phyloP scores from a whole-genome alignment of 2,888 invertebrate species.

The Malthinus flaveolus region DNA sequence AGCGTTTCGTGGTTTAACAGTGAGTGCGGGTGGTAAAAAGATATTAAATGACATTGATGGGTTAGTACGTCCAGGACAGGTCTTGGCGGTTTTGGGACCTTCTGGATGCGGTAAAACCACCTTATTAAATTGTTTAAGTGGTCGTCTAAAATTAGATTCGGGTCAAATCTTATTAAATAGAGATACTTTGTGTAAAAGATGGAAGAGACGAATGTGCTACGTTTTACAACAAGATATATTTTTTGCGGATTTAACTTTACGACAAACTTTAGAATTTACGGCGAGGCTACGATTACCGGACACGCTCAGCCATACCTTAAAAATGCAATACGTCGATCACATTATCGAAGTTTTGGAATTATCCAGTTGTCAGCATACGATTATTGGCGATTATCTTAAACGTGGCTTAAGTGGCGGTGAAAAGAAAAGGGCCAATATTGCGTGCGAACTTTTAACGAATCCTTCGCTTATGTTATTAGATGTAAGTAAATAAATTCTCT shows the following conservation, averaged over 20 bases:
- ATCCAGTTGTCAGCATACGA: conserved; percentile 74
- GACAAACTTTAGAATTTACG: conserved; percentile 72
- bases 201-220: conserved; percentile 77
- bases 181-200: conserved; percentile 51
- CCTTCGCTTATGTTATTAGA: conserved; percentile 78
- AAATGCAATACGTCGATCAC: conserved; percentile 76
- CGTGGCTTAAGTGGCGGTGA: conserved; percentile 81
- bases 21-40: conserved; percentile 57
- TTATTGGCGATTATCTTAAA: conserved; percentile 75
- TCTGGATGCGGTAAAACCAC: conserved; percentile 81
- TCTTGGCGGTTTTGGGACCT: conserved; percentile 82
- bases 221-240: conserved; percentile 83
- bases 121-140: conserved; percentile 74
- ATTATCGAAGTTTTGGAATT: conserved; percentile 77
- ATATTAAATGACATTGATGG: conserved; percentile 75
- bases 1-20: conserved; percentile 67
- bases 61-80: conserved; percentile 73
- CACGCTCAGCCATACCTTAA: conserved; percentile 69
- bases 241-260: conserved; percentile 75
- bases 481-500: conserved; percentile 59
- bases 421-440: conserved; percentile 81
- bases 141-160: conserved; percentile 66
- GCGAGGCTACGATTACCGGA: conserved; percentile 69
- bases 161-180: conserved; percentile 59
- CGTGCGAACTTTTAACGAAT: conserved; percentile 79